Base-by-base conservation (phyloP, 2,797 vertebrate genomes). In the Phalanger gymnotis region DNA sequence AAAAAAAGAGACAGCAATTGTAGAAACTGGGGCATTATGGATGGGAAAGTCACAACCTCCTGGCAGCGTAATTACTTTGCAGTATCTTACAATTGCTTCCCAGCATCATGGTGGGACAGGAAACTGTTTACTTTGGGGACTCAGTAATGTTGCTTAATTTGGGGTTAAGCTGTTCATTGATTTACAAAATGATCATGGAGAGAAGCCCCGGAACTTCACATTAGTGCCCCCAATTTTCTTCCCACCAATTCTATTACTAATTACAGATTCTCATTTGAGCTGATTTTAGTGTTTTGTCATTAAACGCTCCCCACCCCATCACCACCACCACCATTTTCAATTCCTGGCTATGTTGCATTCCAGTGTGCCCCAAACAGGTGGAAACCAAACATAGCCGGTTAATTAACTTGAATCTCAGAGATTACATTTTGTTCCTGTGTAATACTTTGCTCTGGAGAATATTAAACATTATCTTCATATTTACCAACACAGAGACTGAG, bases 41-140 rank as follows among this genome's bases (percentile, higher is more conserved):
- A 90, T 47, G 91, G 57, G 27, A 91, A 95, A 94, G 34, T 27
- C 31, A 30, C 40, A 91, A 91, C 92, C 93, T 91, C 56, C 53
- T 56, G 94, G 96, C 54, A 94, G 96, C 90, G 90, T 94, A 94
- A 54, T 92, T 96, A 53, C 54, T 25, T 61, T 90, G n/a, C 0
- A 30, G 93, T 11, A 4, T 61, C 93, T 95, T 87, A 87, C 90
- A 4, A 13, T 0, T 14, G 53, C 40, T 87, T 87, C 73, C 73
- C 31, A 92, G 16, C 19, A 30, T 95, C 54, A 30, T 90, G 92
- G 54, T 0, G 40, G 55, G 0, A 54, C 40, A 90, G 54, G 11
- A 25, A 0, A 16, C 19, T 51, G 0, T 16, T 54, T 89, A 90
- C n/a, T 91, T 91, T 55, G 94, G 73, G 91, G 93, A 73, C 3